Evolutionary conservation across 2,888 invertebrate genomes (phyloP).

Genomic region (Cybosia mesomella): DNA sequence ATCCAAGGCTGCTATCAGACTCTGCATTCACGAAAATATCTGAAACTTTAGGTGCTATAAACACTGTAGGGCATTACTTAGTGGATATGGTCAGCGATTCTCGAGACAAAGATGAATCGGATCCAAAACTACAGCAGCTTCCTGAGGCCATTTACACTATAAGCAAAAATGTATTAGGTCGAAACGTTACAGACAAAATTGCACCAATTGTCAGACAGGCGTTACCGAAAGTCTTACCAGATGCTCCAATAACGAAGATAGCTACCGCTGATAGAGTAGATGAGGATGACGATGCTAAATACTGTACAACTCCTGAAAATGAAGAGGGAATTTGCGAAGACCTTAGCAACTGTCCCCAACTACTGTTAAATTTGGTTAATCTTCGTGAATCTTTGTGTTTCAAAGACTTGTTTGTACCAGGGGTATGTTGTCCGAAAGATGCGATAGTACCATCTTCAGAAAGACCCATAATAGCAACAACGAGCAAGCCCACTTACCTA

Average conservation of each 20-base stretch:
- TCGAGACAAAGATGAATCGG: constrained; percentile 76
- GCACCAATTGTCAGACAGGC: constrained; percentile 89
- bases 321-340: constrained; percentile 94
- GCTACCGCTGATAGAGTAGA: constrained; percentile 75
- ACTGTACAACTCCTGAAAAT: constrained; percentile 94
- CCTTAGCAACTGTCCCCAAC: constrained; percentile 94
- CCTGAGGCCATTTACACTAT: constrained; percentile 93
- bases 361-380: constrained; percentile 93
- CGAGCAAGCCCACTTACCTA: constrained; percentile 78
- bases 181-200: constrained; percentile 93
- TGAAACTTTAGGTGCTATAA: constrained; percentile 92
- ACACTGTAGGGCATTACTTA: constrained; percentile 94
- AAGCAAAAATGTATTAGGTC: constrained; percentile 91
- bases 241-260: constrained; percentile 79
- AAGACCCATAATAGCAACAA: constrained; percentile 70
- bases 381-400: constrained; percentile 96
- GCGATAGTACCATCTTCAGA: constrained; percentile 71
- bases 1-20: constrained; percentile 86
- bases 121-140: constrained; percentile 80
- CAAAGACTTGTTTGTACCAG: constrained; percentile 96
- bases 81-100: constrained; percentile 91
- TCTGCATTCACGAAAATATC: constrained; percentile 88
- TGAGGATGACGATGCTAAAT: constrained; percentile 87
- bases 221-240: constrained; percentile 75
- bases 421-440: constrained; percentile 94